These are phyloP conservation scores for Tiliqua scincoides DNA, from an alignment of 2,113 vertebrate genomes.

Conservation along the genomic window DNA sequence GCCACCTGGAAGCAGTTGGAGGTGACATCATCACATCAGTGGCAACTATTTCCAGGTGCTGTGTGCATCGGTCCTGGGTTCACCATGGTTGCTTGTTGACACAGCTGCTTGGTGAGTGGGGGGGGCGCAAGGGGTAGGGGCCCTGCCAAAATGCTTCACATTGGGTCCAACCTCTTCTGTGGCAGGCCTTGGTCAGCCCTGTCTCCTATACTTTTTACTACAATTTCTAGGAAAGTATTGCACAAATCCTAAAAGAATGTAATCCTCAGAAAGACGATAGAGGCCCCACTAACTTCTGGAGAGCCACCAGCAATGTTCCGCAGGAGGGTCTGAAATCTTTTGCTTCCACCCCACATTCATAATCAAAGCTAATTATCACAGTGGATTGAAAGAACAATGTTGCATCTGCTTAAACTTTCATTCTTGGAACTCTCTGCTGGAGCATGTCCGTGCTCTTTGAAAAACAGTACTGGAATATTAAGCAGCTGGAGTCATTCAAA, in stretches of 20 bases:
- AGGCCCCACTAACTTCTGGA: conserved; percentile 46
- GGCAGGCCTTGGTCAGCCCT: too few species aligned
- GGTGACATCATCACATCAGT: too few species aligned
- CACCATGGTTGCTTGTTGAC: too few species aligned
- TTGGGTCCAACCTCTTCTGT: too few species aligned
- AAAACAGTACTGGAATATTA: conserved; percentile 22
- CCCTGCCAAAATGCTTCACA: too few species aligned
- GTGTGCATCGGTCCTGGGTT: too few species aligned
- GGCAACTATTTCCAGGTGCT: too few species aligned
- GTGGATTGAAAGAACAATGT: conserved; percentile 25
- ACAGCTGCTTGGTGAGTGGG: too few species aligned
- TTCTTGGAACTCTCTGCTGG: conserved; percentile 27
- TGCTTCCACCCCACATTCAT: conserved; percentile 26
- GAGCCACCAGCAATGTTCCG: conserved; percentile 29
- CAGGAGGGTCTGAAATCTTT: conserved; percentile 47
- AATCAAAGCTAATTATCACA: conserved; percentile 43
- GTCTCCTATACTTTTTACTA: conserved; percentile 32
- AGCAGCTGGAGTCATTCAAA: neutral
- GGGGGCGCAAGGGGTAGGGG: too few species aligned
- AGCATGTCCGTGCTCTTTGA: conserved; percentile 48
- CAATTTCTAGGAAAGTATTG: conserved; percentile 46
- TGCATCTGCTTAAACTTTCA: conserved; percentile 33
- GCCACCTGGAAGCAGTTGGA: too few species aligned
- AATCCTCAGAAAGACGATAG: conserved; percentile 28
- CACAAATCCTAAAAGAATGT: conserved; percentile 4